Base-by-base conservation (phyloP, 2,888 invertebrate genomes). In the Nezara viridula region DNA sequence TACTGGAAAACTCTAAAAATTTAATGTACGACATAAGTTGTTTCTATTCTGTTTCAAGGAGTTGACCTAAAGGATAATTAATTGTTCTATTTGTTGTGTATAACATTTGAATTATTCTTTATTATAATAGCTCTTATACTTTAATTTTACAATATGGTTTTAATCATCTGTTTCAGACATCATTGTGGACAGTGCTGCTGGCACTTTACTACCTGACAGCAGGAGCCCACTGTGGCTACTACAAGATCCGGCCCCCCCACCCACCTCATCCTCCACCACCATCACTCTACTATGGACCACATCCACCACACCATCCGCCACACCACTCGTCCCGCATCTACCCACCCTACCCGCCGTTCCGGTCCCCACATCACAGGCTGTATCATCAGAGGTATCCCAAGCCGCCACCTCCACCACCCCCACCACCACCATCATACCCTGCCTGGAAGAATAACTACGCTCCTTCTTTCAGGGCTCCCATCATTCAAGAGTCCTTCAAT, bases 341-440 rank as follows among this genome's bases (percentile, higher is more conserved):
- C 86, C 89, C 52, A 89, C 91, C 27, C 55, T 86, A 73, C 27
- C 85, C 89, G 86, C 88, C 88, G 81, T 77, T 88, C 92, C 92
- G 92, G 47, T 81, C 90, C 44, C 90, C 85, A 55, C 90, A 85
- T 55, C 89, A 49, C 37, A 81, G 49, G 32, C 21, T 77, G 52
- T 52, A 81, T 24, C 77, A 85, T 37, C 77, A 50, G 37, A 55
- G 88, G 12, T 88, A 88, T 21, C 88, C 81, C 27, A 40, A 32
- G 49, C 52, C 55, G 47, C 86, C 81, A 60, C 89, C 66, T 27
- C 90, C 90, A 77, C 50, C 77, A 10, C 89, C 90, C 27, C 88
- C 60, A 21, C 92, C 92, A 92, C 4, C 93, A 93, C 32, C 92
- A 93, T 0, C 92, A 50, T 66, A 89, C 85, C 89, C 88, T 89